Conservation (phyloP, 2,888 invertebrate species). For the Cyclophora albipunctata region DNA sequence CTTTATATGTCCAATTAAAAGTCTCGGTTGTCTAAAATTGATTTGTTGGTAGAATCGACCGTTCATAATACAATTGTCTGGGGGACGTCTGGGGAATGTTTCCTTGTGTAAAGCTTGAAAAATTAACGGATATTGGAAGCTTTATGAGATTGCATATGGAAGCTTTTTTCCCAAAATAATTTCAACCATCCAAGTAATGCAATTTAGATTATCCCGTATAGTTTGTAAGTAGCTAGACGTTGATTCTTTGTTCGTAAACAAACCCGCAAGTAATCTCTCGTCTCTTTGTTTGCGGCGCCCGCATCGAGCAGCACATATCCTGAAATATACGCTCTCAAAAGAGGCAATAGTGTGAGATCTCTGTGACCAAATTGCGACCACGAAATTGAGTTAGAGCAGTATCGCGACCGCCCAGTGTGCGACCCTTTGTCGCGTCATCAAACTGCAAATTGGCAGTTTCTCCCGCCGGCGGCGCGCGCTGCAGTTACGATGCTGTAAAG, state of each 20-base stretch:
- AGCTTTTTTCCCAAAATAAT: too few relatives aligned
- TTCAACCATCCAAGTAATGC: too few relatives aligned
- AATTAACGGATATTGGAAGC: constrained; percentile 2
- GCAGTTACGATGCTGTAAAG: constrained; percentile 11
- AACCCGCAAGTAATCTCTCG: background rate
- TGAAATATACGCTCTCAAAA: constrained; percentile 17
- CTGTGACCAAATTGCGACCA: constrained; percentile 41
- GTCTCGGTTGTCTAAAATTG: constrained; percentile 39
- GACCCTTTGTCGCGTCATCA: constrained; percentile 62
- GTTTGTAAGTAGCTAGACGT: background rate
- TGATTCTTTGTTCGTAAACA: background rate
- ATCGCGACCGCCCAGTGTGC: constrained; percentile 28
- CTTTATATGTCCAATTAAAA: constrained; percentile 36
- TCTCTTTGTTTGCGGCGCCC: constrained; percentile 10
- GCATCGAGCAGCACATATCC: constrained; percentile 13
- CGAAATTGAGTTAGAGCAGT: constrained; percentile 43
- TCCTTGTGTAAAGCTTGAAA: constrained; percentile 15
- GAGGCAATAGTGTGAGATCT: constrained; percentile 27
- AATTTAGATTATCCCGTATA: too few relatives aligned
- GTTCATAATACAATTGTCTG: constrained; percentile 51
- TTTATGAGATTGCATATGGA: background rate
- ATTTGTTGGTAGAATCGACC: constrained; percentile 43
- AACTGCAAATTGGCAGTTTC: constrained; percentile 62
- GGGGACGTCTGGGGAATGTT: constrained; percentile 33
- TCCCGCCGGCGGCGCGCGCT: constrained; percentile 24